Evolutionary conservation across 2,113 vertebrate genomes (phyloP), one percentile per base, ranked within the genome.

Genomic region (Saimiri boliviensis): DNA sequence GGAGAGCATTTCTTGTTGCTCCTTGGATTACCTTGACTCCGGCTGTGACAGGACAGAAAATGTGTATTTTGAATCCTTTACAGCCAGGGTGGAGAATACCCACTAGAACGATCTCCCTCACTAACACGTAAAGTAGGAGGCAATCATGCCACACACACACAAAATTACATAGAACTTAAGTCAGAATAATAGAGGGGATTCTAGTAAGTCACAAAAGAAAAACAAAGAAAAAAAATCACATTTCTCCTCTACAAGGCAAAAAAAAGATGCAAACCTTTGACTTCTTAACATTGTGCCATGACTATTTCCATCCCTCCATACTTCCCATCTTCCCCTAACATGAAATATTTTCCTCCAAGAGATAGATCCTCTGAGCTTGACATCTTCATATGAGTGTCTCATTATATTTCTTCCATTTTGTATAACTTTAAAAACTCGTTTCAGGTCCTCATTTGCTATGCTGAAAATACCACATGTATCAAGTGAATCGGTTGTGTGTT

Each of bases 1-100:
- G 1, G 6, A 40, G 10, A 56, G 0, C 2, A 0, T 40, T 89
- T 71, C 10, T 77, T 20, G 12, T 52, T 42, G 42, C 25, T 35
- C 1, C 1, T 71, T 83, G 52, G 45, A 20, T 63, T 71, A 49
- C 58, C 45, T 14, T 32, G 12, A 14, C 2, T 11, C 6, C 32
- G 30, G 16, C 8, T 21, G 1, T 49, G 30, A 66, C 0, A 54
- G 25, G 10, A 2, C 23, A 40, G 5, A 16, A 21, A 27, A 9
- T 66, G 37, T 42, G 10, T 52, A 8, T 40, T 95, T 3, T 19
- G 8, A 40, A 76, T 92, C 23, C n/a, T 56, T 66, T 58, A 56
- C 5, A 47, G 12, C 17, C 20, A 5, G 3, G 11, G 17, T 35
- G 2, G 30, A 80, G 19, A 21, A 13, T 30, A 10, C 81, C 2